A percentile compares a stretch with the other conserved stretches of the same genome.
These are phyloP conservation scores for Siphlonurus alternatus DNA, from an alignment of 2,888 invertebrate genomes.

Conservation along the genomic window DNA sequence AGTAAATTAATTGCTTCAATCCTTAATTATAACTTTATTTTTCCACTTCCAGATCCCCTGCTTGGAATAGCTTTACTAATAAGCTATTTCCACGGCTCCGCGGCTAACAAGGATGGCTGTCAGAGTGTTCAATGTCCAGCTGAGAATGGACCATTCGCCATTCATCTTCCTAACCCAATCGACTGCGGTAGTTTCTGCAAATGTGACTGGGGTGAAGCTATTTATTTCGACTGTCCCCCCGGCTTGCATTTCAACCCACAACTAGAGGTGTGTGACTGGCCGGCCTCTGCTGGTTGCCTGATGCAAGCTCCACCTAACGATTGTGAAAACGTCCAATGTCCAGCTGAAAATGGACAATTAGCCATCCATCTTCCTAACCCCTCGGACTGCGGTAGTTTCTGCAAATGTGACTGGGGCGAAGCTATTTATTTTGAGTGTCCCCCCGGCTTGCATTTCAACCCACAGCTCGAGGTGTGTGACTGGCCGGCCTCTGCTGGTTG, in stretches of 20 bases:
- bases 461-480: slow-evolving; percentile 8
- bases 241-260: neutral
- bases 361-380: slow-evolving; percentile 8
- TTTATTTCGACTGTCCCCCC: neutral
- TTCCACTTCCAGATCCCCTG: no score
- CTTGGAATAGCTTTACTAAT: no score
- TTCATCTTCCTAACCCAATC: neutral
- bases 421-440: slow-evolving; percentile 5
- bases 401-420: slow-evolving; percentile 8
- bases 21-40: no score
- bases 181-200: neutral
- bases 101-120: no score
- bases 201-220: neutral
- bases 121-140: no score
- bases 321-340: slow-evolving; percentile 2
- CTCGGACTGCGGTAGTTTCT: slow-evolving; percentile 9
- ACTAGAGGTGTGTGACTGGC: neutral
- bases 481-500: slow-evolving; percentile 6
- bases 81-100: no score
- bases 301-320: no score
- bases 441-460: slow-evolving; percentile 10
- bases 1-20: no score
- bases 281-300: neutral
- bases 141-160: no score
- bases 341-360: neutral